phyloP scores from a whole-genome alignment of 2,113 vertebrate genomes.

The Mus musculus region DNA sequence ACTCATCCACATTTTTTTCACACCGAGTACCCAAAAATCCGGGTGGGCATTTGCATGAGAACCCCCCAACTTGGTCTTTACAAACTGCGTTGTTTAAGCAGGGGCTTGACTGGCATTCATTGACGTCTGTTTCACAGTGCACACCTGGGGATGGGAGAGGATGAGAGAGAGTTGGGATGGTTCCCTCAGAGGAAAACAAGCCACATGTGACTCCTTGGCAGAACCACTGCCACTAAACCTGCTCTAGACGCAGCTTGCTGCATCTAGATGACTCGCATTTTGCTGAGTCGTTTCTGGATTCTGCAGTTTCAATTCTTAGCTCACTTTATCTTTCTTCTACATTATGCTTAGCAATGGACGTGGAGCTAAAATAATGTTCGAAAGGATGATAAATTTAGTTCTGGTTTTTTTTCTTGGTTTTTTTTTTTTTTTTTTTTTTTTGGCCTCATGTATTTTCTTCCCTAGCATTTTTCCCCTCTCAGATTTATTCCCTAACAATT shows the following conservation, averaged over 20 bases:
- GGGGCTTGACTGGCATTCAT: conserved; percentile 94
- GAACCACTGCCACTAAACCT: not conserved
- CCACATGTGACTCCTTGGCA: no score
- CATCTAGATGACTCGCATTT: not conserved
- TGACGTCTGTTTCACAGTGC: conserved; percentile 93
- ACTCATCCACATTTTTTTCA: conserved; percentile 94
- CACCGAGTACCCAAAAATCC: conserved; percentile 94
- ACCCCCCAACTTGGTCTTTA: conserved; percentile 91
- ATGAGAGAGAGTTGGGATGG: conserved; percentile 51
- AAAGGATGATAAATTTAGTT: not conserved
- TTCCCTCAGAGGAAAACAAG: not conserved
- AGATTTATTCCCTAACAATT: not conserved
- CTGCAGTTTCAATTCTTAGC: not conserved
- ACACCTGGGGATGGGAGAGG: conserved; percentile 79
- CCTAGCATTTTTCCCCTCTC: not conserved
- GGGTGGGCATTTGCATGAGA: conserved; percentile 91
- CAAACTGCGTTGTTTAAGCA: conserved; percentile 94
- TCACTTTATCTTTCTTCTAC: conserved; percentile 39
- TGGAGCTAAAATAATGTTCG: not conserved
- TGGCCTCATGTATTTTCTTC: not conserved
- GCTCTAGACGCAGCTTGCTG: not conserved
- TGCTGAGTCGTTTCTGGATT: not conserved
- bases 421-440: not conserved
- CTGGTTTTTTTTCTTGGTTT: not conserved
- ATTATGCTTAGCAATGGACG: not conserved